Evolutionary conservation across 64 coral and sea anemone species (phyloP).

Genomic region (Acropora tenuis): DNA sequence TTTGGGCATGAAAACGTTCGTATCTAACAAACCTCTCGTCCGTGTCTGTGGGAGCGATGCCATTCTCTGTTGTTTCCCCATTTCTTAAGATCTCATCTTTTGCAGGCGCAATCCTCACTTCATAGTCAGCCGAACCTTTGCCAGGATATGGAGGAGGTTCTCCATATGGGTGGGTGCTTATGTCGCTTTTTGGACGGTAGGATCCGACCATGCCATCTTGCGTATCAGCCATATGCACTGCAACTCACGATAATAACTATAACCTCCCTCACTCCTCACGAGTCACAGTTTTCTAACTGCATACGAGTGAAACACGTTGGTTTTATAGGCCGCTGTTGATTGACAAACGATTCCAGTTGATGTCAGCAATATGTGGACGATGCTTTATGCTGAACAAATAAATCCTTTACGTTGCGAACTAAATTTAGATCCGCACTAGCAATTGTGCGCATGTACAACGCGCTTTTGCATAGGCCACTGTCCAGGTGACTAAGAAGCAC

Average conservation of each 20-base stretch:
- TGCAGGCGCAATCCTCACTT: conserved; percentile 1
- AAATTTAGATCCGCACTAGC: neutral
- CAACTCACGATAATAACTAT: no score
- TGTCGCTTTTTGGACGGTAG: conserved; percentile 14
- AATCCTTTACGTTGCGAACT: neutral
- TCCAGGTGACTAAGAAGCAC: no score
- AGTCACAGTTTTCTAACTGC: no score
- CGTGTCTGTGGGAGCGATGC: neutral
- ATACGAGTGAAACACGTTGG: neutral
- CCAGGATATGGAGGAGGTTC: neutral
- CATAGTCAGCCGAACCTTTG: neutral
- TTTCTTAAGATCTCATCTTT: neutral
- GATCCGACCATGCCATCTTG: neutral
- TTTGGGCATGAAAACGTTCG: neutral
- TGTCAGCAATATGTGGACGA: conserved; percentile 8
- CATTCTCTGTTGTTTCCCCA: neutral
- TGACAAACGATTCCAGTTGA: neutral
- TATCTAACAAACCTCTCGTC: neutral
- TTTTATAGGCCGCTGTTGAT: neutral
- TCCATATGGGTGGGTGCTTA: neutral
- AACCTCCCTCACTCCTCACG: no score
- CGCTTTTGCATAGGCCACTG: no score
- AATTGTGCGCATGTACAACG: neutral
- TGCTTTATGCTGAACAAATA: neutral
- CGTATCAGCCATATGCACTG: neutral